A percentile compares a stretch with the other conserved stretches of the same genome.
phyloP scores from a whole-genome alignment of 2,797 vertebrate species.

The Kryptopterus vitreolus region DNA sequence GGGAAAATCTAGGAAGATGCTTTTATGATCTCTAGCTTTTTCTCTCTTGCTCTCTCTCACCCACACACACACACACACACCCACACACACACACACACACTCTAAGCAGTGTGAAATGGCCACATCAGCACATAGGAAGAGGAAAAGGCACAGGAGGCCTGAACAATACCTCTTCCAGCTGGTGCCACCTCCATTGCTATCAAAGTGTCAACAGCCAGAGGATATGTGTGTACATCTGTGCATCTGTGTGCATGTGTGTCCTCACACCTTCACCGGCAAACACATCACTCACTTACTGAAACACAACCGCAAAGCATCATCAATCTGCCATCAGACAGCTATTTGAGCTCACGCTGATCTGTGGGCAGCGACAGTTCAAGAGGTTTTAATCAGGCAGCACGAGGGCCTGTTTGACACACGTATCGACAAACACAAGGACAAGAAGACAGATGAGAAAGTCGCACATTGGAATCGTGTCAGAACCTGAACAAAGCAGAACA shows the following conservation, averaged over 20 bases:
- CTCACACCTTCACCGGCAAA: slow-evolving; percentile 51
- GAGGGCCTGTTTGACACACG: slow-evolving; percentile 16
- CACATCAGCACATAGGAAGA: slow-evolving; percentile 48
- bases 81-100: slow-evolving; percentile 44
- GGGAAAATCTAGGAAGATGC: too few species aligned
- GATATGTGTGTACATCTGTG: slow-evolving; percentile 29
- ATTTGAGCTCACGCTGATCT: slow-evolving; percentile 37
- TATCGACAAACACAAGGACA: slow-evolving; percentile 24
- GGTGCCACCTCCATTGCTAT: slow-evolving; percentile 40
- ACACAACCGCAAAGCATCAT: slow-evolving; percentile 45
- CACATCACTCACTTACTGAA: slow-evolving; percentile 44
- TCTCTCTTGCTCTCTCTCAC: slow-evolving; percentile 28
- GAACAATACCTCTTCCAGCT: slow-evolving; percentile 52
- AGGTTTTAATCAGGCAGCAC: slow-evolving; percentile 40
- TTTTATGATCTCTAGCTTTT: slow-evolving; percentile 18
- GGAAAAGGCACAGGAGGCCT: slow-evolving; percentile 42
- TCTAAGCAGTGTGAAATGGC: slow-evolving; percentile 40
- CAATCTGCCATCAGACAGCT: slow-evolving; percentile 54
- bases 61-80: slow-evolving; percentile 33
- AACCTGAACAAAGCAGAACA: neutral
- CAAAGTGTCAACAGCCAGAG: slow-evolving; percentile 44
- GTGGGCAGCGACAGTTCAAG: slow-evolving; percentile 29
- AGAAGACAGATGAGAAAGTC: slow-evolving; percentile 13
- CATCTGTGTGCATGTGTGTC: slow-evolving; percentile 17
- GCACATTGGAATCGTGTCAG: neutral